Conservation (phyloP, 2,888 invertebrate species). For the Geotrupes spiniger region DNA sequence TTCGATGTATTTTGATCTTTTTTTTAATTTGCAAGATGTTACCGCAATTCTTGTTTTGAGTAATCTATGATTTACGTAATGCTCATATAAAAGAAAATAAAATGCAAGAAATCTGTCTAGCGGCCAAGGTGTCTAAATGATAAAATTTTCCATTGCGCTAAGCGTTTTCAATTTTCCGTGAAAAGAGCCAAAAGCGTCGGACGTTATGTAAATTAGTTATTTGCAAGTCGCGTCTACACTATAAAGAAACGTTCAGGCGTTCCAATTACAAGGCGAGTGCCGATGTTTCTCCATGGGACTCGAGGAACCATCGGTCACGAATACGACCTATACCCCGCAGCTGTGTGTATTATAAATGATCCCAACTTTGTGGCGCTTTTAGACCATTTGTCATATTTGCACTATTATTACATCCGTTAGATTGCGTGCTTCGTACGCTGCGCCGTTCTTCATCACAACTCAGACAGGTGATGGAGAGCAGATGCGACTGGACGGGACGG, state of each 20-base stretch:
- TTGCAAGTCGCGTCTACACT: not conserved
- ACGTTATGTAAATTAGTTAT: conserved; percentile 3
- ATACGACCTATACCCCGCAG: conserved; percentile 44
- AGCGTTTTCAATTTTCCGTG: not conserved
- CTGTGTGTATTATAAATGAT: conserved; percentile 54
- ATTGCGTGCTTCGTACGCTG: conserved; percentile 34
- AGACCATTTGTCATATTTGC: conserved; percentile 52
- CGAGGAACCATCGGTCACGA: conserved; percentile 40
- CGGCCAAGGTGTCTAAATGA: no score
- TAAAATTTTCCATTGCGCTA: no score
- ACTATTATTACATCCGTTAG: conserved; percentile 49
- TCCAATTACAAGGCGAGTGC: conserved; percentile 13
- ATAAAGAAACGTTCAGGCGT: conserved; percentile 2
- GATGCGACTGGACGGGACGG: conserved; percentile 4
- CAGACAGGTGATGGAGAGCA: conserved; percentile 14
- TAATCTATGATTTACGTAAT: no score
- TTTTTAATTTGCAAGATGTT: no score
- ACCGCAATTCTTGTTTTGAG: no score
- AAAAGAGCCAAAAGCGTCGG: not conserved
- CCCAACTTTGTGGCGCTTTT: conserved; percentile 51
- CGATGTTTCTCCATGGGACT: conserved; percentile 15
- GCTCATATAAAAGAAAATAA: no score
- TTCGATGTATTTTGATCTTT: no score
- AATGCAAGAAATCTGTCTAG: no score
- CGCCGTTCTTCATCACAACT: conserved; percentile 39